Evolutionary conservation across 2,888 invertebrate species (phyloP), one percentile per base, ranked within the genome.

Genomic region (Tipula helvola): DNA sequence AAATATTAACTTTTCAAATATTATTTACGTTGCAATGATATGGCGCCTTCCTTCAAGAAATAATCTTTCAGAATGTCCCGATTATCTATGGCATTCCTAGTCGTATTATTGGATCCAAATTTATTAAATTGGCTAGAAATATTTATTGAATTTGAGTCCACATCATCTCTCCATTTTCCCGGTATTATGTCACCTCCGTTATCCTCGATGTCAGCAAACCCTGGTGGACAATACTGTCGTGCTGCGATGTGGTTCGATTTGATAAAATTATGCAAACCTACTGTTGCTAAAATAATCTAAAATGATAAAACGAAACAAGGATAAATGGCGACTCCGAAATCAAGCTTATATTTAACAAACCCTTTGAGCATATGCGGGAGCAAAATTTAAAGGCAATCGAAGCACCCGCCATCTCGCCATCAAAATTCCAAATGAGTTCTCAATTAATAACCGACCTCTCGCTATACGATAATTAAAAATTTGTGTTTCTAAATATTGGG

Each of bases 341-440:
- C 13, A 5, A 13, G 39, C 47, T 47, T 47, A 3, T 52, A 2
- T 52, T 13, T 57, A 57, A 57, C 52, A 16, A 16, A 57, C 52
- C 8, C 44, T 85, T 42, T 85, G 41, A 4, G n/a, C 16, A 41
- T 85, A 42, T 42, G 16, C 16, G 10, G 85, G 41, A 3, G 16
- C 16, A 85, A 41, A 85, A 10, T 85, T 85, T 18, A 85, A 42
- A 13, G 41, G 42, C 1, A 42, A 18, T 12, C 28, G 86, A 36
- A 86, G 28, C 44, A 86, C 44, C 18, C 86, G 12, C 83, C 83
- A 86, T 13, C 84, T 41, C n/a, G 86, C 83, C 12, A 57, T 47
- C 13, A 87, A 85, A 87, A 88, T 88, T 39, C 88, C 88, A 88
- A 88, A 88, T n/a, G 87, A 87, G 42, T 86, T 86, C 86, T 87